Evolutionary conservation across 2,888 invertebrate genomes (phyloP).

Genomic region (Amiota minor): DNA sequence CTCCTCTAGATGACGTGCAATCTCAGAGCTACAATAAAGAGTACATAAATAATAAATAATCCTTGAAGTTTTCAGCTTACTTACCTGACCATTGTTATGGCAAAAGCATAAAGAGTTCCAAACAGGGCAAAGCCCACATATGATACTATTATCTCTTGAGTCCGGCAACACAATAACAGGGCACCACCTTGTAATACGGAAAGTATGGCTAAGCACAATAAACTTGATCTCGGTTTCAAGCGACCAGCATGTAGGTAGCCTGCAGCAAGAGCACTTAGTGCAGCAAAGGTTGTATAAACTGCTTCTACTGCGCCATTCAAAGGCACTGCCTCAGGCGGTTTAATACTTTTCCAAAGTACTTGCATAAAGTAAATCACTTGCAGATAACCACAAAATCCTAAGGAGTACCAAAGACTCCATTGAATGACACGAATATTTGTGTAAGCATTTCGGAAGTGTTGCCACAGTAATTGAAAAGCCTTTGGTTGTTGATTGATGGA

Average conservation of each 20-base stretch:
- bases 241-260: slow-evolving; percentile 72
- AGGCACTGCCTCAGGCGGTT: slow-evolving; percentile 69
- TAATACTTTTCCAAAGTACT: slow-evolving; percentile 79
- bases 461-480: slow-evolving; percentile 74
- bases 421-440: slow-evolving; percentile 78
- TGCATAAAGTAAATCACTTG: slow-evolving; percentile 84
- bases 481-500: slow-evolving; percentile 21
- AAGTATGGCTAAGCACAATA: slow-evolving; percentile 74
- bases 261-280: slow-evolving; percentile 77
- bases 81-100: slow-evolving; percentile 70
- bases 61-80: background rate
- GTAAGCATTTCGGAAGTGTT: slow-evolving; percentile 78
- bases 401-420: slow-evolving; percentile 86
- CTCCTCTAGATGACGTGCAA: slow-evolving; percentile 85
- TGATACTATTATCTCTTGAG: slow-evolving; percentile 79
- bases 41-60: background rate
- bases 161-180: slow-evolving; percentile 76
- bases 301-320: slow-evolving; percentile 90
- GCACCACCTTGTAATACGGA: slow-evolving; percentile 77
- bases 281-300: slow-evolving; percentile 80
- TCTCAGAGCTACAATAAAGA: slow-evolving; percentile 81
- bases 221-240: slow-evolving; percentile 71
- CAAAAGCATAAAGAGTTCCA: slow-evolving; percentile 84
- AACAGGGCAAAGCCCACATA: slow-evolving; percentile 85
- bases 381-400: slow-evolving; percentile 81